These are phyloP conservation scores for Zaprionus lineosus DNA, from an alignment of 2,888 invertebrate genomes.

Conservation along the genomic window DNA sequence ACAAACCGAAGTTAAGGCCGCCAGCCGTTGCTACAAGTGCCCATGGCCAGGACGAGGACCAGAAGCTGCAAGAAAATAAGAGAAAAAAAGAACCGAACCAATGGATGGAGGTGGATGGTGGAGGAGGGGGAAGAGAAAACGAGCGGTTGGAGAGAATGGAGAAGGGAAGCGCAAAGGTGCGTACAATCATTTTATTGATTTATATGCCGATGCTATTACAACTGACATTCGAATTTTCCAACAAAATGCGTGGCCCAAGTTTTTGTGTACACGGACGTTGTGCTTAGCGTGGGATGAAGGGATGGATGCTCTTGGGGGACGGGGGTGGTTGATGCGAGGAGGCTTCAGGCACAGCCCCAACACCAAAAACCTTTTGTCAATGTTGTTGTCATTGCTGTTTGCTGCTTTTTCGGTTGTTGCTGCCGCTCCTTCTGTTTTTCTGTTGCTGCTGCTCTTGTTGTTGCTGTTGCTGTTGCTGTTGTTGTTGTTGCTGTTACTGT, in stretches of 20 bases:
- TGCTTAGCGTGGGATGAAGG: background rate
- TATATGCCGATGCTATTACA: slow-evolving; percentile 81
- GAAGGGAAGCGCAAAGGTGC: slow-evolving; percentile 63
- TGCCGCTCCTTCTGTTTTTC: slow-evolving; percentile 8
- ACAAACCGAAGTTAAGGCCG: slow-evolving; percentile 41
- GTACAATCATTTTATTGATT: slow-evolving; percentile 81
- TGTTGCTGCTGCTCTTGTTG: slow-evolving; percentile 50
- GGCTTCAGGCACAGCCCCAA: slow-evolving; percentile 32
- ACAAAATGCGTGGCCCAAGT: slow-evolving; percentile 60
- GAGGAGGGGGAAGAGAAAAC: background rate
- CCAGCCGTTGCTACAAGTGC: slow-evolving; percentile 61
- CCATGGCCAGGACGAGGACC: slow-evolving; percentile 44
- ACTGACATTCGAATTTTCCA: slow-evolving; percentile 79
- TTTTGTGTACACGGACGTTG: slow-evolving; percentile 41
- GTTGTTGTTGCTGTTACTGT: slow-evolving; percentile 7
- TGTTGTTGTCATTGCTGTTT: too few relatives aligned
- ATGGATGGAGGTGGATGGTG: background rate
- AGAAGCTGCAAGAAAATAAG: slow-evolving; percentile 48
- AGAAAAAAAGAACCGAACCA: slow-evolving; percentile 19
- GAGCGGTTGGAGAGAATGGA: background rate
- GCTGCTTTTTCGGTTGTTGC: slow-evolving; percentile 18
- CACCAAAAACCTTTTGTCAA: slow-evolving; percentile 51
- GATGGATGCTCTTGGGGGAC: background rate
- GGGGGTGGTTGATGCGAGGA: background rate
- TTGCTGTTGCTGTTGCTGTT: slow-evolving; percentile 41